These are phyloP conservation scores for Tillus elongatus DNA, from an alignment of 2,888 invertebrate genomes.

Conservation along the genomic window DNA sequence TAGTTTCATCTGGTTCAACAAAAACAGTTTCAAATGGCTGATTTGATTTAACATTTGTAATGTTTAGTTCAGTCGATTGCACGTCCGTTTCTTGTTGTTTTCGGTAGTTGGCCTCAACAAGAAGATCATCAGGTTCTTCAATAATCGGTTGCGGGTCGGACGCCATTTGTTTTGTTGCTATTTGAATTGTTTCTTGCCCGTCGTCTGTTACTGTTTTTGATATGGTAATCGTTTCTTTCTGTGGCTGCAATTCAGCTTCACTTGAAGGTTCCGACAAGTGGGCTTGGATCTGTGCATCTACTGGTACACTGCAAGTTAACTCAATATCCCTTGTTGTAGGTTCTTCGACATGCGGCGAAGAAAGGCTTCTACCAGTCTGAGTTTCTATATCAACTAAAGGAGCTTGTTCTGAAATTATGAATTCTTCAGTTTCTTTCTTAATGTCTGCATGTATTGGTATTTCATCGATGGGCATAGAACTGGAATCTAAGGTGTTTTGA, in stretches of 20 bases:
- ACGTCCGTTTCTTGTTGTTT: constrained; percentile 43
- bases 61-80: constrained; percentile 59
- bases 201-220: constrained; percentile 54
- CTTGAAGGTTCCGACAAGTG: constrained; percentile 29
- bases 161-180: constrained; percentile 53
- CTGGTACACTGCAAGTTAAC: constrained; percentile 46
- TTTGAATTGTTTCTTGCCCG: constrained; percentile 63
- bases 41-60: constrained; percentile 58
- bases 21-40: constrained; percentile 74
- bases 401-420: constrained; percentile 23
- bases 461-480: constrained; percentile 64
- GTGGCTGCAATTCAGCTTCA: constrained; percentile 34
- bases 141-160: constrained; percentile 45
- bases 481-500: constrained; percentile 59
- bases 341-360: constrained; percentile 35
- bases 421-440: constrained; percentile 22
- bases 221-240: constrained; percentile 57
- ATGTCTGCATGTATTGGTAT: constrained; percentile 33
- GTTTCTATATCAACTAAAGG: constrained; percentile 49
- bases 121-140: constrained; percentile 50
- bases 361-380: constrained; percentile 57
- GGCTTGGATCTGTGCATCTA: constrained; percentile 53
- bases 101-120: constrained; percentile 64
- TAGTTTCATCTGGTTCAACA: constrained; percentile 73
- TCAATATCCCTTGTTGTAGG: constrained; percentile 45